Evolutionary conservation across 2,113 vertebrate genomes (phyloP).

Genomic region (Apeltes quadracus): DNA sequence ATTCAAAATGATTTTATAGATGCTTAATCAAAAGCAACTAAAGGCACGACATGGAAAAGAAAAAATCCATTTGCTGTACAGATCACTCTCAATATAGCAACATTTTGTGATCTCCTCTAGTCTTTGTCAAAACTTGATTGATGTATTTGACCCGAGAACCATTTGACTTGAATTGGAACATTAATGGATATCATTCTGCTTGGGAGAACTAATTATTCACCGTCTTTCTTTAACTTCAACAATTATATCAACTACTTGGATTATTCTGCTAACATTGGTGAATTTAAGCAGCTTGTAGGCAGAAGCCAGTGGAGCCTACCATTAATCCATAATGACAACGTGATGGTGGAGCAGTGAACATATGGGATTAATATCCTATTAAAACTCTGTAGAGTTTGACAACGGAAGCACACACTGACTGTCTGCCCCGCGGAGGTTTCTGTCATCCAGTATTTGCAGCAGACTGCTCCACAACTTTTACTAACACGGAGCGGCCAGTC

Average conservation of each 20-base stretch:
- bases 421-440: constrained; percentile 17
- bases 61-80: not conserved
- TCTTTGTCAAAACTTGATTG: constrained; percentile 9
- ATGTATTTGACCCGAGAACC: constrained; percentile 1
- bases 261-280: not conserved
- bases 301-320: constrained; percentile 19
- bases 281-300: constrained; percentile 11
- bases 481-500: constrained; percentile 36
- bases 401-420: constrained; percentile 27
- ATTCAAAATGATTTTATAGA: not conserved
- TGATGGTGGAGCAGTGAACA: constrained; percentile 12
- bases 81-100: not conserved
- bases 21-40: constrained; percentile 2
- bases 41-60: not conserved
- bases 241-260: constrained; percentile 1
- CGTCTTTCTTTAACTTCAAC: constrained; percentile 4
- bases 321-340: constrained; percentile 3
- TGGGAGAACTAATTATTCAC: no score
- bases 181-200: not conserved
- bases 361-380: constrained; percentile 28
- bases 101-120: not conserved
- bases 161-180: constrained; percentile 2
- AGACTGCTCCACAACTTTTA: constrained; percentile 35
- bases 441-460: constrained; percentile 49
- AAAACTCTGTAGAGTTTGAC: constrained; percentile 20